Evolutionary conservation across 2,113 vertebrate genomes (phyloP), one percentile per base, ranked within the genome.

Genomic region (Macquaria australasica): DNA sequence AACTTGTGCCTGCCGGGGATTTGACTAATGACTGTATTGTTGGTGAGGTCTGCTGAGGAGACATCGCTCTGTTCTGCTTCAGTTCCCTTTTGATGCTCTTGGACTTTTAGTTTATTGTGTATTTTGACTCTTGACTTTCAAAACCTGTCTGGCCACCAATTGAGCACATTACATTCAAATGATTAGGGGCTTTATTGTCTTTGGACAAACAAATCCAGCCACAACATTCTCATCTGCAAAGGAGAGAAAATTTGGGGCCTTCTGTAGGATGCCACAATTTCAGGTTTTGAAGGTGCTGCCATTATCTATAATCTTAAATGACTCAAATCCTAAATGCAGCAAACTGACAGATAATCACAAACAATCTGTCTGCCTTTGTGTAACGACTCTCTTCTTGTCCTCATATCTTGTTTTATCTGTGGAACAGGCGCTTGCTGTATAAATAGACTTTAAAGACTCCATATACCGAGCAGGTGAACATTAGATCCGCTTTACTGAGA

Each of bases 1-100:
- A 91, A 86, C 85, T 15, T 37, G 55, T 82, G 86, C 81, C 81
- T 63, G 28, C 14, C 37, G 1, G 53, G 41, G 79, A 34, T 87
- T 87, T 87, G 67, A 90, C 43, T 63, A 75, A 93, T 86, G 84
- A 55, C 48, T 53, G 39, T 21, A 88, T 92, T 95, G 91, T 92
- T 79, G 68, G 43, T 82, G 50, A 3, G 73, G 34, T 25, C 64
- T 76, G 60, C 58, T 20, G 50, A 50, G 67, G 37, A 73, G 43
- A 56, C 78, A 1, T 25, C 3, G 8, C 21, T 78, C 53, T 50
- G n/a, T 31, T 83, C 63, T 31, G n/a, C 39, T 68, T 81, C 18
- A 3, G 5, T 21, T 56, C 53, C 37, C 51, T 56, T 48, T 45
- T 63, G 25, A 23, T 53, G 53, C 53, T 60, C 39, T 45, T 50